Conservation (phyloP, 2,888 invertebrate genomes). For the Bibio marci region DNA sequence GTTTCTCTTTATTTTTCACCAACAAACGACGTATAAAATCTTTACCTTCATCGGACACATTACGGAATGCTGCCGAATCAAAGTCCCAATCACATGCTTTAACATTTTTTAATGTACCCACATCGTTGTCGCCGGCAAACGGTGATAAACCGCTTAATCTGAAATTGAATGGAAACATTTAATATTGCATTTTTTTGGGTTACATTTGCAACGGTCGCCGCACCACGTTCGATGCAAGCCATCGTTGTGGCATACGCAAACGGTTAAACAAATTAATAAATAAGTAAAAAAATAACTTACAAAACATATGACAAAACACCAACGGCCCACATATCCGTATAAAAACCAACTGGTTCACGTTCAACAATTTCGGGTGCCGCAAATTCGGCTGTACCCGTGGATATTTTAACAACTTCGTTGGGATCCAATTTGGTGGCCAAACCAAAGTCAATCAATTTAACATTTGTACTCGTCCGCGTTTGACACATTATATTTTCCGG, state of each 20-base stretch:
- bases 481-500: conserved; percentile 99
- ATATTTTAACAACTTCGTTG: conserved; percentile 96
- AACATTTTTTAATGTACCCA: conserved; percentile 95
- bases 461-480: conserved; percentile 83
- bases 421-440: conserved; percentile 95
- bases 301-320: conserved; percentile 97
- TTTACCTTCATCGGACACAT: conserved; percentile 91
- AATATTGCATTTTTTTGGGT: no score
- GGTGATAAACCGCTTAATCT: conserved; percentile 95
- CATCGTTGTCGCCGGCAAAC: conserved; percentile 97
- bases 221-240: no score
- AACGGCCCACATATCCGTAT: conserved; percentile 99
- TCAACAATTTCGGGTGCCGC: conserved; percentile 99
- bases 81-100: conserved; percentile 99
- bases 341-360: conserved; percentile 96
- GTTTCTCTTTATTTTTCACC: conserved; percentile 86
- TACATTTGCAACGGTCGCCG: no score
- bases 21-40: conserved; percentile 93
- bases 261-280: no score
- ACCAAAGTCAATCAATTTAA: conserved; percentile 99
- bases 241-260: no score
- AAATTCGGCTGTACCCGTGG: conserved; percentile 98
- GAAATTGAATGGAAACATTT: conserved; percentile 6
- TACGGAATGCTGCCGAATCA: conserved; percentile 85
- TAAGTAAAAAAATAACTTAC: conserved; percentile 58